Conservation (phyloP, 2,113 vertebrate genomes). For the Motacilla alba region DNA sequence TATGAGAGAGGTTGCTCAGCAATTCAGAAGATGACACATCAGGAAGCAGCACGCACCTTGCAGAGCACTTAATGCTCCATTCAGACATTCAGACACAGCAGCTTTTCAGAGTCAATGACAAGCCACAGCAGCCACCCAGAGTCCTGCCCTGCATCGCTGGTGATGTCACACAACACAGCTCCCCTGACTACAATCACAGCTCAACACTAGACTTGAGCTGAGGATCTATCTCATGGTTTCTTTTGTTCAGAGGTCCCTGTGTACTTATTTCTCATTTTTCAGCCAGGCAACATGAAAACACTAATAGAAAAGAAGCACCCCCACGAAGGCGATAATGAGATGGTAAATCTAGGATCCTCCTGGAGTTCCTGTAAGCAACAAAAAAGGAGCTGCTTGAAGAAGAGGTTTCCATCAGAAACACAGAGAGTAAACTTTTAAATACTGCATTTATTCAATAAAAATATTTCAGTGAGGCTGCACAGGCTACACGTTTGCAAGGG, state of each 20-base stretch:
- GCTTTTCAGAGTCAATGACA: not conserved
- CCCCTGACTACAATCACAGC: not conserved
- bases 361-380: constrained; percentile 39
- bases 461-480: not conserved
- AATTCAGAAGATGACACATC: not conserved
- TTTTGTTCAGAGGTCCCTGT: constrained; percentile 23
- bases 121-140: not conserved
- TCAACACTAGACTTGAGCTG: constrained; percentile 23
- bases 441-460: constrained; percentile 25
- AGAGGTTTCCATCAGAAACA: constrained; percentile 1
- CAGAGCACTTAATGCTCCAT: not conserved
- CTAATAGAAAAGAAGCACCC: constrained; percentile 54
- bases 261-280: constrained; percentile 37
- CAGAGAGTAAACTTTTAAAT: constrained; percentile 38
- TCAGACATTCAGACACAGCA: not conserved
- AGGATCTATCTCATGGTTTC: constrained; percentile 1
- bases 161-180: not conserved
- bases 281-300: constrained; percentile 45
- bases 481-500: not conserved
- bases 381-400: constrained; percentile 31
- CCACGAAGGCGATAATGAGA: constrained; percentile 58
- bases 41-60: not conserved
- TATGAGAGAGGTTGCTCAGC: not conserved
- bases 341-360: constrained; percentile 55
- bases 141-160: not conserved